Base-by-base conservation (phyloP, 2,888 invertebrate genomes). In the Harmothoe impar region DNA sequence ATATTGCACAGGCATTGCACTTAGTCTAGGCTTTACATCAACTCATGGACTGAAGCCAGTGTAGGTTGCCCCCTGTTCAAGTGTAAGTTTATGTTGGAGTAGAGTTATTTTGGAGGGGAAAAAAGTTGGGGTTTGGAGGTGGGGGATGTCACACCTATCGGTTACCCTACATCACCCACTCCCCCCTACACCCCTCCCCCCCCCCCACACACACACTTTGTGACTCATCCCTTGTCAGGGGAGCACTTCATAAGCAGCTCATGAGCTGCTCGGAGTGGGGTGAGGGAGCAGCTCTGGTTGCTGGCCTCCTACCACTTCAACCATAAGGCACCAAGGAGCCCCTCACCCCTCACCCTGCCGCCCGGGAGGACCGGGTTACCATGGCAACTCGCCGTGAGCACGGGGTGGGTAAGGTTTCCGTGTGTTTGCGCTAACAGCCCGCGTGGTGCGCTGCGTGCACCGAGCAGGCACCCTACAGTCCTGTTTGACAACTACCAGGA, bases 391-490 rank as follows among this genome's bases (percentile, higher is more conserved):
- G 54, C 17, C 86, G 25, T 52, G 86, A 86, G 56, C 29, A 43
- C 5, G 29, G 25, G 20, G 3, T 10, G 31, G 86, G 52, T 86
- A 86, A 52, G 52, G 52, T 86, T 86, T 86, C 86, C 54, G 56
- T 86, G 56, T 86, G 86, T 86, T 86, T 86, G 86, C 29, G 86
- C 52, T 86, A 86, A 86, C 86, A 31, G 86, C 52, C 86, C 86
- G 56, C 86, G 25, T 86, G 86, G 86, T 15, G 86, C 86, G 86
- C 86, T 86, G 86, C 54, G 29, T 23, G 86, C 54, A 12, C 29
- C 3, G 20, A 29, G 51, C 86, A 54, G 86, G 54, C 56, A 3
- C 15, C 17, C n/a, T n/a, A n/a, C 20, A 78, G 78, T n/a, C 20
- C 23, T n/a, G 12, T n/a, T n/a, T n/a, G 20, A 62, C 62, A 62